Base-by-base conservation (phyloP, 2,888 invertebrate species). In the Noctua pronuba region DNA sequence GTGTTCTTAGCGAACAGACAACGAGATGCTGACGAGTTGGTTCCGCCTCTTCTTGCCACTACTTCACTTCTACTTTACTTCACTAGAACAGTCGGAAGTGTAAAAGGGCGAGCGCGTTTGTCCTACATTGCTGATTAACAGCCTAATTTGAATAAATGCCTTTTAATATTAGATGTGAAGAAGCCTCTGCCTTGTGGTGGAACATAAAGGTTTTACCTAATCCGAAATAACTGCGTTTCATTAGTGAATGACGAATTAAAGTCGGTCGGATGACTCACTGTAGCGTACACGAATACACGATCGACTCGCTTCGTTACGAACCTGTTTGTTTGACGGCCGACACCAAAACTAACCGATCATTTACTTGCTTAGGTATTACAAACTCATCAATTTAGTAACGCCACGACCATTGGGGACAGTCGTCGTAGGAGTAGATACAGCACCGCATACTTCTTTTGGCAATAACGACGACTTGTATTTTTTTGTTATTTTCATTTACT, bases 161-260 rank as follows among this genome's bases (percentile, higher is more conserved):
- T 38, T 64, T 11, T 64, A 16, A 24, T 38, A 38, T 16, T 24
- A 35, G 4, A 62, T 62, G 11, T n/a, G 7, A 16, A 35, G 46
- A 31, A 13, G 28, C 21, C 10, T 49, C 13, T 35, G 38, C 24
- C 8, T 11, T 31, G 24, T n/a, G 2, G 24, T 31, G 24, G 41
- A 16, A 28, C 55, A 21, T 1, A 3, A 44, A 24, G 21, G 49
- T 46, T 8, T 18, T 16, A 16, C 64, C 2, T n/a, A n/a, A n/a
- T 65, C n/a, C n/a, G n/a, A 65, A 60, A n/a, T 65, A 7, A 38
- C 13, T 38, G 16, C 21, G 46, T 21, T 3, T 31, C 10, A 38
- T 41, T 44, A 55, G 13, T 13, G 35, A 66, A 78, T 66, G 78
- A 66, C 66, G 38, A 21, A 49, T 21, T 78, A 60, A 60, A 79